Evolutionary conservation across 2,797 vertebrate genomes (phyloP), one percentile per base, ranked within the genome.

Genomic region (Chelmon rostratus): DNA sequence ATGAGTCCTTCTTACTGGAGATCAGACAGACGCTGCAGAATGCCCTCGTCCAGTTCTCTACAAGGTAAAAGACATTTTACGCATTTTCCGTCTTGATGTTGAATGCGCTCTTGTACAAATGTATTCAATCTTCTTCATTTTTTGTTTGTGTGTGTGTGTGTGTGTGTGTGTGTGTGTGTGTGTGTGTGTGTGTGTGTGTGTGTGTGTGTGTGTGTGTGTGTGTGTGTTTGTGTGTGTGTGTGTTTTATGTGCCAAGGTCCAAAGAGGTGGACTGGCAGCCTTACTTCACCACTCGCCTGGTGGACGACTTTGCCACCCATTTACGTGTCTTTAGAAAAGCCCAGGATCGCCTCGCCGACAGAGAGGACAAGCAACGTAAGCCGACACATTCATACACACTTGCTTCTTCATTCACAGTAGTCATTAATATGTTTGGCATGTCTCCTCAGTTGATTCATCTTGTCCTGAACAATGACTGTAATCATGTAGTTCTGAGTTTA

Each of bases 201-300:
- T 19, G 21, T 75, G 8, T 42, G 40, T 7, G 40, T 19, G 21
- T 75, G 8, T 42, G 40, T 7, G 40, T 19, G 21, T 75, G 8
- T 42, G 40, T 7, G n/a, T n/a, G n/a, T n/a, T n/a, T n/a, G n/a
- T n/a, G n/a, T n/a, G n/a, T n/a, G 40, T 19, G 21, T 75, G 8
- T 42, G 40, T 7, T 5, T 56, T 47, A 3, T 77, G 7, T 58
- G 8, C 56, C 6, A 63, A 94, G 94, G 81, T 94, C 94, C 81
- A 99, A 99, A 94, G 98, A 99, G 92, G 97, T 98, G 93, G 98
- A 99, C 95, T 99, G 98, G 98, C 98, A 99, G 94, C 98, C 98
- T 94, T 99, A 99, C 93, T 98, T 99, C 91, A 99, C 98, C 78
- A 99, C 98, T 82, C 96, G 98, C 84, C 96, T 99, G 91, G 98